Evolutionary conservation across 2,113 vertebrate genomes (phyloP).

Genomic region (Myrmecobius fasciatus): DNA sequence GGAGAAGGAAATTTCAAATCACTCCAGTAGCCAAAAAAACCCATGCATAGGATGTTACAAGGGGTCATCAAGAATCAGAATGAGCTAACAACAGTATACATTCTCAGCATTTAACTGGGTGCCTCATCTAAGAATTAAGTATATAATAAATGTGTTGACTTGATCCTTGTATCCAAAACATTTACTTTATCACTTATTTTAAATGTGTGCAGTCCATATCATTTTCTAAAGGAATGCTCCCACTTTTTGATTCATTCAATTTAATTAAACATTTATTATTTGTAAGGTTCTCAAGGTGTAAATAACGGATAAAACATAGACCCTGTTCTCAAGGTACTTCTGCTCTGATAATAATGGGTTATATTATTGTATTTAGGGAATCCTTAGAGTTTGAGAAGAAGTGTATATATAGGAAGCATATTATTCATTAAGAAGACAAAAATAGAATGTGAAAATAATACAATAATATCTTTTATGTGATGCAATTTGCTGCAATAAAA

Average conservation of each 20-base stretch:
- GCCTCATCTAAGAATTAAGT: background rate
- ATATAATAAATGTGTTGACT: background rate
- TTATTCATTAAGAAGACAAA: slow-evolving; percentile 41
- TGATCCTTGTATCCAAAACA: background rate
- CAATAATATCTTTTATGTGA: slow-evolving; percentile 59
- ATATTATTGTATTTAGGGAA: background rate
- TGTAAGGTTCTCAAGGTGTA: background rate
- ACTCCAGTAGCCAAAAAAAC: background rate
- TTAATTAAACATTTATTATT: background rate
- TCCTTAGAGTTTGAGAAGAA: background rate
- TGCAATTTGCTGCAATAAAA: slow-evolving; percentile 62
- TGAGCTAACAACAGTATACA: background rate
- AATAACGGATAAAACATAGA: background rate
- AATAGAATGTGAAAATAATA: slow-evolving; percentile 65
- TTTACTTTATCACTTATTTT: background rate
- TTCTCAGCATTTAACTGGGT: background rate
- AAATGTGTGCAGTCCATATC: background rate
- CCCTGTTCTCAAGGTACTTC: background rate
- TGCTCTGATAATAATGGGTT: background rate
- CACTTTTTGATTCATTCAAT: background rate
- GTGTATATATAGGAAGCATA: background rate
- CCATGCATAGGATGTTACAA: background rate
- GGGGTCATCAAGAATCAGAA: background rate
- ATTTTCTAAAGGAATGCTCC: background rate
- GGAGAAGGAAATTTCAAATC: no score